phyloP scores from a whole-genome alignment of 2,113 vertebrate species.

The Psettodes erumei region DNA sequence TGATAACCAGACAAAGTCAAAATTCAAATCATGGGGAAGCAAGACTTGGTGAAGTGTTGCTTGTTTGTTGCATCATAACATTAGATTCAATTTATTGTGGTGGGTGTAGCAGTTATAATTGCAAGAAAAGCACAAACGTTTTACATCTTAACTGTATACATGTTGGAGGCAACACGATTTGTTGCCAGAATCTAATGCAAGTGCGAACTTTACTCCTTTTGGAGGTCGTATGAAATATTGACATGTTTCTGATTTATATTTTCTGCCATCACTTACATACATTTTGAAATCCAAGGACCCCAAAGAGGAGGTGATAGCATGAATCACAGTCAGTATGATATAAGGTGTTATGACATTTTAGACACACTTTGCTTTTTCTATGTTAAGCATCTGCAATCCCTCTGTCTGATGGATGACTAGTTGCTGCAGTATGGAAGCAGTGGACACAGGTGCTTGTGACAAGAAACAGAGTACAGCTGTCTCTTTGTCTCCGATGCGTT shows the following conservation, averaged over 20 bases:
- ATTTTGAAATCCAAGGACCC: neutral
- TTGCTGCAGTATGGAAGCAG: neutral
- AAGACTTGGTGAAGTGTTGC: neutral
- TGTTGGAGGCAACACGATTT: too few relatives aligned
- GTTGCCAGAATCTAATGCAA: too few relatives aligned
- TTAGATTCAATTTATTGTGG: neutral
- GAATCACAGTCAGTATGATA: neutral
- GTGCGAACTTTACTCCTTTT: too few relatives aligned
- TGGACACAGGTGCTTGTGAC: constrained; percentile 11
- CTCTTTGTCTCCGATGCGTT: constrained; percentile 47
- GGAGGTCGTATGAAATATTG: too few relatives aligned
- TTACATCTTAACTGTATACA: neutral
- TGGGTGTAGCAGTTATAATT: neutral
- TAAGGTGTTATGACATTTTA: neutral
- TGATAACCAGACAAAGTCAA: neutral
- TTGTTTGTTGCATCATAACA: neutral
- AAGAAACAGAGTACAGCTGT: constrained; percentile 36
- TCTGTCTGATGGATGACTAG: constrained; percentile 7
- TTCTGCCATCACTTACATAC: too few relatives aligned
- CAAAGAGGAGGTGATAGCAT: neutral
- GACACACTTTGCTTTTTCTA: neutral
- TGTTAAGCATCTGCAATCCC: neutral
- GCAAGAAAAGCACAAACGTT: neutral
- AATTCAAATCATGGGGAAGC: neutral
- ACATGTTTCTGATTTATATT: too few relatives aligned